These are phyloP conservation scores for Tipula helvola DNA, from an alignment of 2,888 invertebrate genomes.

Conservation along the genomic window DNA sequence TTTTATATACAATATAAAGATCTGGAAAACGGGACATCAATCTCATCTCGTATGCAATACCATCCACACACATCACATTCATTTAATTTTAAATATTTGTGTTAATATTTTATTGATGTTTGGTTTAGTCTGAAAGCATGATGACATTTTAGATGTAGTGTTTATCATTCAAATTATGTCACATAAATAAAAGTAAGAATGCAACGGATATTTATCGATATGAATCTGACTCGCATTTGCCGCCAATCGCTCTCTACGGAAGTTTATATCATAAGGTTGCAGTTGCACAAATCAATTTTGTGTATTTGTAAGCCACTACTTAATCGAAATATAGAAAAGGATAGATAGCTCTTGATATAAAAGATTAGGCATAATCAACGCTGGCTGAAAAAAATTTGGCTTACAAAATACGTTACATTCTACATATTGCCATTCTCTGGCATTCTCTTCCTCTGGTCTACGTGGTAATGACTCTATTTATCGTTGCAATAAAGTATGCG, in stretches of 20 bases:
- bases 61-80: background rate
- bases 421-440: no score
- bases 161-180: background rate
- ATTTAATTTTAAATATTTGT: background rate
- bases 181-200: background rate
- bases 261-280: background rate
- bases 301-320: no score
- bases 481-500: no score
- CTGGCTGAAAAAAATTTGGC: no score
- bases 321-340: no score
- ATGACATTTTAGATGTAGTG: background rate
- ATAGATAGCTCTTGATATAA: no score
- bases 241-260: background rate
- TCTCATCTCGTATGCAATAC: background rate
- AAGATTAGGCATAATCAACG: no score
- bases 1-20: background rate
- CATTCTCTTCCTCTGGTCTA: no score
- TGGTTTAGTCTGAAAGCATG: background rate
- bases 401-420: no score
- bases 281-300: no score
- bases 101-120: background rate
- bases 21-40: background rate
- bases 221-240: no score
- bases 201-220: background rate
- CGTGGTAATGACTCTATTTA: no score